These are phyloP conservation scores for Hydrozoanthus gracilis DNA, from an alignment of 92 coral and sea anemone genomes.

Conservation along the genomic window DNA sequence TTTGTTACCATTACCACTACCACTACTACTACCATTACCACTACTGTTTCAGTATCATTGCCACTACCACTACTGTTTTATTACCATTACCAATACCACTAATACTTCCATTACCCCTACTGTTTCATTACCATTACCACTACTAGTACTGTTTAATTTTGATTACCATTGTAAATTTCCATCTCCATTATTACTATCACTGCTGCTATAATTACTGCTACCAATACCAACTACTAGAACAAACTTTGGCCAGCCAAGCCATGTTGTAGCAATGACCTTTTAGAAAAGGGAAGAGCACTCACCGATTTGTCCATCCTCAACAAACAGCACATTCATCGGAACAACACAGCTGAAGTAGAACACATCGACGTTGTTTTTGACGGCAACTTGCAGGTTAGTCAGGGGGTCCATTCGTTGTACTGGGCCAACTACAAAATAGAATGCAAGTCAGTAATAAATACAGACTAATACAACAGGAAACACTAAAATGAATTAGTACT, in stretches of 20 bases:
- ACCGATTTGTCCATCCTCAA: slow-evolving; percentile 96
- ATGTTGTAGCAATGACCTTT: background rate
- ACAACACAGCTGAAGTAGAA: slow-evolving; percentile 93
- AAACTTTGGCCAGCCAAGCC: background rate
- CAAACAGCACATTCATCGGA: slow-evolving; percentile 84
- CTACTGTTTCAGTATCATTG: no score
- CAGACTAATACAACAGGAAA: background rate
- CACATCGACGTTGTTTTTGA: slow-evolving; percentile 92
- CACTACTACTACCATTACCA: no score
- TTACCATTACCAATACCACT: no score
- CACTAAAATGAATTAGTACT: background rate
- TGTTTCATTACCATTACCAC: no score
- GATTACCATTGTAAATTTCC: no score
- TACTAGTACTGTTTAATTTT: no score
- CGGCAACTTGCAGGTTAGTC: slow-evolving; percentile 92
- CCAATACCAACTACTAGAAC: background rate
- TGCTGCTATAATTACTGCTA: no score
- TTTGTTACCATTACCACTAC: no score
- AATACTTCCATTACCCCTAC: no score
- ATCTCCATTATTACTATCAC: no score
- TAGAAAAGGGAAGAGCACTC: slow-evolving; percentile 8
- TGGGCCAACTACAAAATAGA: slow-evolving; percentile 74
- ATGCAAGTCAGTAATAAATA: background rate
- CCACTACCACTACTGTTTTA: no score
- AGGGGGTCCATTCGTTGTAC: slow-evolving; percentile 97